Evolutionary conservation across 2,113 vertebrate genomes (phyloP), one percentile per base, ranked within the genome.

Genomic region (Protobothrops mucrosquamatus): DNA sequence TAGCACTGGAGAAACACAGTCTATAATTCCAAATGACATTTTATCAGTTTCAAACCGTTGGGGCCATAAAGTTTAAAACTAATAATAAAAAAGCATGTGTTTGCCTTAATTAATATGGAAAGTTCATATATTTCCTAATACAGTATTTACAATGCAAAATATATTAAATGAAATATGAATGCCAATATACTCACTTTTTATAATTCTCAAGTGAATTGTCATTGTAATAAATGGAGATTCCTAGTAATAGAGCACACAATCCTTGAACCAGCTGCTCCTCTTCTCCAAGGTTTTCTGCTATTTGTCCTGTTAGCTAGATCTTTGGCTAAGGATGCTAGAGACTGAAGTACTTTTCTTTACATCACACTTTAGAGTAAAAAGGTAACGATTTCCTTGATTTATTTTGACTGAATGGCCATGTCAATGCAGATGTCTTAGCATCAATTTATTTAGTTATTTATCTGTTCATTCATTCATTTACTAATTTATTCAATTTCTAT

Each of bases 171-270:
- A 51, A 20, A 92, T 15, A 81, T 29, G 24, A 92, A 85, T 11
- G 6, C 8, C 20, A 89, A 59, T 24, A 15, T 88, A 97, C 98
- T 96, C 97, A 99, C 99, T 99, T 99, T 93, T 98, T 98, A 90
- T 98, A 99, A 96, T 98, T 99, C 96, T 99, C 99, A 59, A 99
- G 98, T 0, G 99, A 99, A 96, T 99, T 99, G 97, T 99, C 99
- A 0, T 99, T 99, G 97, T 99, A 99, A 96, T 98, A 99, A 97
- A 99, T 99, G 56, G 99, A 99, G 96, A 99, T 99, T 87, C 99
- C 99, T 89, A 99, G 97, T 55, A 99, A 93, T 74, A 99, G 98
- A 0, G 99, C 99, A 94, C 99, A 99, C 48, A 99, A 96, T 91
- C 99, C 99, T 97, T 99, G 99, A 39, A 99, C 99, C 23, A 99